Base-by-base conservation (phyloP, 1,140 invertebrate species). In the Pseudobourletiella spinata region DNA sequence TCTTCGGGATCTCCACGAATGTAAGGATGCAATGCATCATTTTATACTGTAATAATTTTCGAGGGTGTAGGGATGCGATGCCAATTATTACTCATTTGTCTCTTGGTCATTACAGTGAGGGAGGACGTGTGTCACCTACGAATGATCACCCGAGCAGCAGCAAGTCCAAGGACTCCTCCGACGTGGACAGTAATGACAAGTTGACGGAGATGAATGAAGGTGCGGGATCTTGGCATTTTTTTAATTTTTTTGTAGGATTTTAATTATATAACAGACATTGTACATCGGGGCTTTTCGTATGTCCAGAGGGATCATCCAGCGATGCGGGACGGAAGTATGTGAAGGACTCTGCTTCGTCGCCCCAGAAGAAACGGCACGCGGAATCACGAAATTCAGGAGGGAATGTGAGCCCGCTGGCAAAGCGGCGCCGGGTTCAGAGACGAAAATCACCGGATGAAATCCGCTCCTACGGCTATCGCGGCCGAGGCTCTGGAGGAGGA, bases 1-100 rank as follows among this genome's bases (percentile, higher is more conserved):
- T 82, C 84, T 52, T 86, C 84, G n/a, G 68, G 62, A 35, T 79
- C 79, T 1, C 78, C 77, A 1, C 71, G 75, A 16, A 20, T 74
- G 74, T 26, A 74, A 73, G 2, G 72, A 30, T 28, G 14, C 18
- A 39, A n/a, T 55, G n/a, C n/a, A n/a, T n/a, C n/a, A n/a, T n/a
- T n/a, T n/a, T n/a, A n/a, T n/a, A n/a, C n/a, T n/a, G n/a, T n/a
- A n/a, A n/a, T n/a, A n/a, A n/a, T n/a, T n/a, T n/a, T n/a, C n/a
- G n/a, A n/a, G n/a, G n/a, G n/a, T n/a, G n/a, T n/a, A n/a, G n/a
- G n/a, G n/a, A n/a, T n/a, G n/a, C n/a, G n/a, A n/a, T n/a, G n/a
- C n/a, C n/a, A n/a, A n/a, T n/a, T n/a, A n/a, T n/a, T n/a, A n/a
- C n/a, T n/a, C n/a, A n/a, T n/a, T n/a, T n/a, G n/a, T n/a, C n/a